Evolutionary conservation across 2,797 vertebrate species (phyloP), one percentile per base, ranked within the genome.

Genomic region (Anguilla marmorata): DNA sequence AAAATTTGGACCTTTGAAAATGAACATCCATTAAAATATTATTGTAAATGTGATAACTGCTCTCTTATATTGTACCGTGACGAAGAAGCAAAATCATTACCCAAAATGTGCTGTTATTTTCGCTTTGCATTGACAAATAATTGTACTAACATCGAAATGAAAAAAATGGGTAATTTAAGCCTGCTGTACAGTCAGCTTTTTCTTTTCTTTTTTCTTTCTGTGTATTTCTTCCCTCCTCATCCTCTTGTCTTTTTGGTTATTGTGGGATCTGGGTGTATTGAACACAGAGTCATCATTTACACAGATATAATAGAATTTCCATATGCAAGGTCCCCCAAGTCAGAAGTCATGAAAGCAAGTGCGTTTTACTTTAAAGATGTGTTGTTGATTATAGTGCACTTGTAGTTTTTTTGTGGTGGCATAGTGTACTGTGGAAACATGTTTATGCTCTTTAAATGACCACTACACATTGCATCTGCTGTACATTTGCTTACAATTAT

Each of bases 401-500:
- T 33, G 30, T 7, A 21, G 14, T 79, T 79, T n/a, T 82, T 76
- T 37, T 37, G 66, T 72, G 30, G 45, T 50, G 30, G 27, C 21
- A 19, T 6, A 9, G 27, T 30, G 12, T 85, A 27, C 30, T 56
- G n/a, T 84, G 54, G 30, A 60, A 37, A 82, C 3, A 50, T 82
- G 16, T 58, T 54, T 85, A 58, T 60, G 33, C 52, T 60, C 74
- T 79, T 79, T 19, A 58, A 11, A 19, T 58, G 1, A 85, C 16
- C 84, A 37, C 30, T 37, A 41, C 30, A 4, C 16, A 37, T 37
- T 19, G n/a, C 50, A 82, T 85, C 66, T 88, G 80, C 87, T 87
- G 80, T 50, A 88, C 33, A 85, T 69, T 72, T 41, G 50, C 83
- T 66, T 85, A 84, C 41, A 88, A 84, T 48, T 72, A 87, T 87